A percentile compares a stretch with the other conserved stretches of the same genome.
phyloP scores from a whole-genome alignment of 2,797 vertebrate species.

The Mallotus villosus region DNA sequence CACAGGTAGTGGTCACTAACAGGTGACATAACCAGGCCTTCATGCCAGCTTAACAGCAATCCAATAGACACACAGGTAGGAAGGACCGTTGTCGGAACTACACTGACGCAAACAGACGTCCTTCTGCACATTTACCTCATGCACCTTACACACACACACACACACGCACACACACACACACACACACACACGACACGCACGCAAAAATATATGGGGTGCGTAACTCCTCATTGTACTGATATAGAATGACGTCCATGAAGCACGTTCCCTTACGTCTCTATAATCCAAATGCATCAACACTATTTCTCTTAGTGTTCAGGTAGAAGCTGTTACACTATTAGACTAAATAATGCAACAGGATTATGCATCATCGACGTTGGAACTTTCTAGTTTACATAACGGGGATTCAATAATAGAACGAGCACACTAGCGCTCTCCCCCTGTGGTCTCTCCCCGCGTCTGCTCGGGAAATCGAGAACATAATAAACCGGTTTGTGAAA shows the following conservation, averaged over 20 bases:
- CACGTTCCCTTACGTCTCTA: too few relatives aligned
- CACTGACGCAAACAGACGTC: not conserved
- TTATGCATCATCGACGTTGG: conserved; percentile 39
- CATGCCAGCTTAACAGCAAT: not conserved
- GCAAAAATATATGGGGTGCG: not conserved
- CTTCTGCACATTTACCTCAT: not conserved
- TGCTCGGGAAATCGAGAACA: conserved; percentile 48
- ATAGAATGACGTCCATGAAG: too few relatives aligned
- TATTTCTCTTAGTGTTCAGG: conserved; percentile 19
- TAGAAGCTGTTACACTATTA: conserved; percentile 53
- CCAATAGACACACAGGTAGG: not conserved
- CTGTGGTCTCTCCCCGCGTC: conserved; percentile 51
- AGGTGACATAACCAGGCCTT: not conserved
- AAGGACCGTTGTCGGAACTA: not conserved
- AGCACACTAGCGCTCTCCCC: conserved; percentile 40
- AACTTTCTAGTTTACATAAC: conserved; percentile 62
- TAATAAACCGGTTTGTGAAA: conserved; percentile 52
- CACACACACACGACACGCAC: not conserved
- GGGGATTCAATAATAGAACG: conserved; percentile 47
- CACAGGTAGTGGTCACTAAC: not conserved
- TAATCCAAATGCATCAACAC: too few relatives aligned
- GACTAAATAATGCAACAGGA: conserved; percentile 52
- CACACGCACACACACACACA: conserved; percentile 1
- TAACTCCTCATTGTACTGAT: too few relatives aligned
- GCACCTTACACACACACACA: not conserved